Conservation (phyloP, 2,888 invertebrate species). For the Sinotaia quadrata region DNA sequence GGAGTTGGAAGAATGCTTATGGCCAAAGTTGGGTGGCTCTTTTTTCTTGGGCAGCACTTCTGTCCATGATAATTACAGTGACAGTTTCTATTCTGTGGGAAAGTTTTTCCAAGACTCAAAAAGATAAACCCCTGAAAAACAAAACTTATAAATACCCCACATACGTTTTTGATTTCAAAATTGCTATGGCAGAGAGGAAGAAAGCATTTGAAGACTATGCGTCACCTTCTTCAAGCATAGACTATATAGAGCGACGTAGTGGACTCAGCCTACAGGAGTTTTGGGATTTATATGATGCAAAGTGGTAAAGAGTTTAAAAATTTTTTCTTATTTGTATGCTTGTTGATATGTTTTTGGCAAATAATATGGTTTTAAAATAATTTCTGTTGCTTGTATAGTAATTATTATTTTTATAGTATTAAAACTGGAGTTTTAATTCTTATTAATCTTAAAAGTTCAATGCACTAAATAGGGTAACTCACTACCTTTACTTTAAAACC, state of each 20-base stretch:
- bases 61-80: constrained; percentile 11
- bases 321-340: too few species aligned
- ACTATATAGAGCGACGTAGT: constrained; percentile 59
- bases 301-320: too few species aligned
- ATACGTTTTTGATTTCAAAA: constrained; percentile 45
- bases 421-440: too few species aligned
- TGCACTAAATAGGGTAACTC: too few species aligned
- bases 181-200: constrained; percentile 40
- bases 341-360: too few species aligned
- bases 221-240: constrained; percentile 36
- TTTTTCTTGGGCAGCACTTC: constrained; percentile 13
- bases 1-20: background rate
- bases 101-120: constrained; percentile 1
- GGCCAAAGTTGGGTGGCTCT: background rate
- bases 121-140: background rate
- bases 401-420: too few species aligned
- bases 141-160: constrained; percentile 27
- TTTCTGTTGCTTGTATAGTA: too few species aligned
- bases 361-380: too few species aligned
- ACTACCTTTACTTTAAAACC: too few species aligned
- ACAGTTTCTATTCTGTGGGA: constrained; percentile 22
- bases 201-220: constrained; percentile 54
- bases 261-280: constrained; percentile 64
- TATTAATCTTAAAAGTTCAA: too few species aligned
- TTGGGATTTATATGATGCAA: constrained; percentile 68